Percentiles rank a stretch among this genome's conserved stretches.
These are phyloP conservation scores for Pyrrhia umbra DNA, from an alignment of 2,888 invertebrate species.

Conservation along the genomic window DNA sequence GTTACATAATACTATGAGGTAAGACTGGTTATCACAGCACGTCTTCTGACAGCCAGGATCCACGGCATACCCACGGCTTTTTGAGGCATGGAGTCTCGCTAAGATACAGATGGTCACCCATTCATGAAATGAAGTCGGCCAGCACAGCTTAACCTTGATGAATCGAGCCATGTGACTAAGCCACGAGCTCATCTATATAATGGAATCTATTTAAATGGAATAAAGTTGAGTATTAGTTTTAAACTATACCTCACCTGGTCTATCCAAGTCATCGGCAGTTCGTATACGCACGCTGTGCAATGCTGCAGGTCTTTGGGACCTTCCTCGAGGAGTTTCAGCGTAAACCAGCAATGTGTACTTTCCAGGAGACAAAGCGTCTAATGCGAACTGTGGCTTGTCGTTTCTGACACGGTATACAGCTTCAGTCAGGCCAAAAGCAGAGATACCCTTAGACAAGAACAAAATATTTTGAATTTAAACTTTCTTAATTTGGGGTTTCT, in stretches of 20 bases:
- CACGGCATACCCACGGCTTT: no score
- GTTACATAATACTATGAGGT: no score
- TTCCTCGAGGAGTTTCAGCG: slow-evolving; percentile 95
- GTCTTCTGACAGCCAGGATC: no score
- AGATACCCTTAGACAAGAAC: slow-evolving; percentile 80
- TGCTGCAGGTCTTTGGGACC: slow-evolving; percentile 93
- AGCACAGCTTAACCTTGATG: no score
- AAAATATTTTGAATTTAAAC: no score
- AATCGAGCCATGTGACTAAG: background rate
- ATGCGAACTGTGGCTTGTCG: slow-evolving; percentile 92
- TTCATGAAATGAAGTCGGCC: no score
- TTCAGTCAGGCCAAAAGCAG: slow-evolving; percentile 87
- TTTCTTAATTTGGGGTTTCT: no score
- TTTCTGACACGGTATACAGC: slow-evolving; percentile 92
- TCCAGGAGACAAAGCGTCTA: slow-evolving; percentile 94
- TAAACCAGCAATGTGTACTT: slow-evolving; percentile 95
- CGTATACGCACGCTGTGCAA: slow-evolving; percentile 91
- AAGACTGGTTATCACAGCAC: no score
- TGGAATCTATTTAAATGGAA: background rate
- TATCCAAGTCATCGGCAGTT: slow-evolving; percentile 78
- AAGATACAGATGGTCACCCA: no score
- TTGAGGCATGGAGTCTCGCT: no score
- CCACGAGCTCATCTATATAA: background rate
- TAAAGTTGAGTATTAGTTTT: background rate
- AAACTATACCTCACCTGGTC: slow-evolving; percentile 74